Evolutionary conservation across 2,797 vertebrate genomes (phyloP), one percentile per base, ranked within the genome.

Genomic region (Enteromius mattozi): DNA sequence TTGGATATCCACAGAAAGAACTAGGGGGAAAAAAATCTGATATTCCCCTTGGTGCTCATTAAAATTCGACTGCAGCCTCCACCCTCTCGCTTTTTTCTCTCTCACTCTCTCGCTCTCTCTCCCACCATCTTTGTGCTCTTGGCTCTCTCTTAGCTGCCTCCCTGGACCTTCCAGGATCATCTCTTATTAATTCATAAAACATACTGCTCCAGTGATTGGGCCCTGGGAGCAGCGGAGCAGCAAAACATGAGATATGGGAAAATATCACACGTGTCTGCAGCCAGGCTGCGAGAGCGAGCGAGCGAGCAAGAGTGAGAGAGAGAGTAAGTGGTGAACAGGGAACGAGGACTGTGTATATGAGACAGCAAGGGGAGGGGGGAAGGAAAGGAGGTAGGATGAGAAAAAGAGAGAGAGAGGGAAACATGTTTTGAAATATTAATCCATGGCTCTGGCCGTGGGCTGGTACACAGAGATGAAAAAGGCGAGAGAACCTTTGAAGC

Each of bases 181-280:
- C 95, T 93, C 92, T 94, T 95, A 96, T 96, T 95, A 96, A 97
- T 97, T 96, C 95, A 94, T 95, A 95, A 96, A 97, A 95, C 94
- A 95, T 91, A 92, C 82, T 79, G 7, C 90, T 66, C 85, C 90
- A 80, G 90, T 92, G 95, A 96, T 94, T 90, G 94, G 95, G 94
- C 93, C 89, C 86, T 89, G 89, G 90, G 93, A 94, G 94, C 91
- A 92, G 87, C 87, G 92, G 92, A 95, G 93, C 93, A 93, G 93
- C 91, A 93, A 94, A 94, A 94, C 92, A 94, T 80, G 90, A 94
- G 92, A 93, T 93, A 93, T 90, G 93, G 91, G 91, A 91, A 93
- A 94, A 94, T 93, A 94, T 94, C 93, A 91, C 92, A 93, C 91
- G 88, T 93, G 92, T 94, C 91, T 87, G 90, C 68, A 72, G 90